Percentiles rank a stretch among this genome's conserved stretches.
Conservation (phyloP, 2,888 invertebrate species). For the Galerucella pusilla region DNA sequence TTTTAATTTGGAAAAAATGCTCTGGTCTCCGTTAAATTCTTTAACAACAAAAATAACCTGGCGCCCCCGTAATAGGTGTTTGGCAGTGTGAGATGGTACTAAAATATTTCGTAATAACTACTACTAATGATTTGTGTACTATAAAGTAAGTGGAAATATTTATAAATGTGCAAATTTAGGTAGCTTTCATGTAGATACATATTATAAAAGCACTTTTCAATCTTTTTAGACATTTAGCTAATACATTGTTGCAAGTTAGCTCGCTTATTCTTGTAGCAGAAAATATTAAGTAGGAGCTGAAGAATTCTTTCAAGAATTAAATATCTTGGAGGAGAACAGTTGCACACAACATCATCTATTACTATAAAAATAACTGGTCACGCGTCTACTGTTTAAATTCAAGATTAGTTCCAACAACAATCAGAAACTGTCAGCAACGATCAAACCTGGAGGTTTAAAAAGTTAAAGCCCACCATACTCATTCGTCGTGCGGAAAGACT, state of each 20-base stretch:
- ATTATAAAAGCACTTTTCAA: not conserved
- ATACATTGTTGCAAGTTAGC: not conserved
- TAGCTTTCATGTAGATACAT: too few relatives aligned
- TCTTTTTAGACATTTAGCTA: not conserved
- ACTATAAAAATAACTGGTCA: too few relatives aligned
- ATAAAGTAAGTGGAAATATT: not conserved
- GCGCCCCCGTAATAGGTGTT: constrained; percentile 38
- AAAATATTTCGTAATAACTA: not conserved
- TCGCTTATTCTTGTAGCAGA: not conserved
- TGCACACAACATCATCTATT: too few relatives aligned
- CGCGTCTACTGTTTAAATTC: too few relatives aligned
- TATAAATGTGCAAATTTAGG: not conserved
- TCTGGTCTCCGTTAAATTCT: constrained; percentile 34
- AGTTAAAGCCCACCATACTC: too few relatives aligned
- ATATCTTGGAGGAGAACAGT: too few relatives aligned
- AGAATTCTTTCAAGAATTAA: too few relatives aligned
- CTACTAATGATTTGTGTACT: not conserved
- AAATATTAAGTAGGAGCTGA: too few relatives aligned
- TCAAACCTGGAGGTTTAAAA: too few relatives aligned
- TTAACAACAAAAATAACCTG: constrained; percentile 38
- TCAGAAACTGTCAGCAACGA: too few relatives aligned
- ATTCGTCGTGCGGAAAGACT: too few relatives aligned
- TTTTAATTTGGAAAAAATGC: constrained; percentile 38
- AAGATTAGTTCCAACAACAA: too few relatives aligned
- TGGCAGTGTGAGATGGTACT: constrained; percentile 19